phyloP scores from a whole-genome alignment of 2,888 invertebrate species.

The Synanthedon tipuliformis region DNA sequence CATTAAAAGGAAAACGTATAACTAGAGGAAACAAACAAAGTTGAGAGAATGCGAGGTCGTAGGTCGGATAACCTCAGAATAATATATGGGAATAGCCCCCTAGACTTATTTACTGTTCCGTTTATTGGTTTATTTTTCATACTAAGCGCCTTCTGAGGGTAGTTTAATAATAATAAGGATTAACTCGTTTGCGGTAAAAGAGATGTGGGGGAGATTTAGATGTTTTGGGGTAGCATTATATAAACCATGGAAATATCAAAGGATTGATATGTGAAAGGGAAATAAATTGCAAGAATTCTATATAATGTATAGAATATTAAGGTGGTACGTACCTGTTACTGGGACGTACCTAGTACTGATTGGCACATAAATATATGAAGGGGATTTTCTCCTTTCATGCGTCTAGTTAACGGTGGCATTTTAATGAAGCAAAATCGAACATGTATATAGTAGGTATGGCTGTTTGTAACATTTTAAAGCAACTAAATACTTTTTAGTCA shows the following conservation, averaged over 20 bases:
- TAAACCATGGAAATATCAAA: neutral
- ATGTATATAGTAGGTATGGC: too few relatives aligned
- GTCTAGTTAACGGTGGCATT: too few relatives aligned
- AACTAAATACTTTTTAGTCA: too few relatives aligned
- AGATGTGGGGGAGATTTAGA: neutral
- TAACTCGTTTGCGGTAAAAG: constrained; percentile 6
- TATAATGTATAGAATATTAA: too few relatives aligned
- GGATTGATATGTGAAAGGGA: neutral
- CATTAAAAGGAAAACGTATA: neutral
- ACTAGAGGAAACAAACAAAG: constrained; percentile 15
- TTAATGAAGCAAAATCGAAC: too few relatives aligned
- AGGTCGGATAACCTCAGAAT: constrained; percentile 11
- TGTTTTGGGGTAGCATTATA: neutral
- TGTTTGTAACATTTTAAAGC: too few relatives aligned
- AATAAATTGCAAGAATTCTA: too few relatives aligned
- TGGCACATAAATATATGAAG: too few relatives aligned
- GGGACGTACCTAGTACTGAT: too few relatives aligned
- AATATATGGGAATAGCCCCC: constrained; percentile 18
- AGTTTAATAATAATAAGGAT: constrained; percentile 13
- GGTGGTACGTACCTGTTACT: too few relatives aligned
- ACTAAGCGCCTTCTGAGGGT: constrained; percentile 12
- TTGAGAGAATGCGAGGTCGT: constrained; percentile 5
- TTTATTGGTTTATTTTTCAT: constrained; percentile 20
- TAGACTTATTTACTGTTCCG: constrained; percentile 16
- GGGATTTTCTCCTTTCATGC: too few relatives aligned